Base-by-base conservation (phyloP, 2,797 vertebrate species). In the Argyrosomus regius region DNA sequence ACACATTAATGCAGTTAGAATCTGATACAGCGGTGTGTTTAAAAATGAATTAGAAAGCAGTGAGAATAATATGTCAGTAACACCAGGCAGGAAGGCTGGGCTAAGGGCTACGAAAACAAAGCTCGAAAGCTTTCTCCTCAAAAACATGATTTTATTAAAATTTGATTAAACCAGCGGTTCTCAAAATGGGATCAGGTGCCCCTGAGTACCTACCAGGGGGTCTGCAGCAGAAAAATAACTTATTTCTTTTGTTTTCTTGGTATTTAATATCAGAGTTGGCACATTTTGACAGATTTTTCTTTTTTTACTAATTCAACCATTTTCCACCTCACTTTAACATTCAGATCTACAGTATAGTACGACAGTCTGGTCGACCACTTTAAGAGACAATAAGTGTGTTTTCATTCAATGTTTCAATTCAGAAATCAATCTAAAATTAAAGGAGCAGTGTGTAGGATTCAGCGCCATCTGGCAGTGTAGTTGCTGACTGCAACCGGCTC, bases 1-100 rank as follows among this genome's bases (percentile, higher is more conserved):
- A 88, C 87, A 84, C 85, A 88, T 88, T 79, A 81, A 89, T 75
- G 75, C 86, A 82, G 84, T 50, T 57, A 72, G 66, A 85, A 91
- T 67, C 73, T 83, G 84, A 91, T 87, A 72, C 69, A 39, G 71
- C 3, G 0, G 20, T 4, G 31, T 68, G 86, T 82, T 91, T 83
- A 39, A 82, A 89, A 76, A 84, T 0, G 80, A 82, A 88, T 87
- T 69, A 89, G 63, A 75, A 83, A 89, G 76, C 39, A 76, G 67
- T 45, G 73, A 68, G 80, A 56, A 74, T 75, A 81, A 80, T 57
- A 71, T 24, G 70, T 67, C 60, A 26, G 72, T 28, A 74, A 77
- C 39, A 77, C 31, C 66, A 60, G 69, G 59, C 80, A 72, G 84
- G 75, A 78, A 79, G 80, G 82, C 72, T 67, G 69, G 49, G 39